Percentiles rank a stretch among this genome's conserved stretches.
Evolutionary conservation across 2,888 invertebrate genomes (phyloP).

Genomic region (Andrena bucephala): DNA sequence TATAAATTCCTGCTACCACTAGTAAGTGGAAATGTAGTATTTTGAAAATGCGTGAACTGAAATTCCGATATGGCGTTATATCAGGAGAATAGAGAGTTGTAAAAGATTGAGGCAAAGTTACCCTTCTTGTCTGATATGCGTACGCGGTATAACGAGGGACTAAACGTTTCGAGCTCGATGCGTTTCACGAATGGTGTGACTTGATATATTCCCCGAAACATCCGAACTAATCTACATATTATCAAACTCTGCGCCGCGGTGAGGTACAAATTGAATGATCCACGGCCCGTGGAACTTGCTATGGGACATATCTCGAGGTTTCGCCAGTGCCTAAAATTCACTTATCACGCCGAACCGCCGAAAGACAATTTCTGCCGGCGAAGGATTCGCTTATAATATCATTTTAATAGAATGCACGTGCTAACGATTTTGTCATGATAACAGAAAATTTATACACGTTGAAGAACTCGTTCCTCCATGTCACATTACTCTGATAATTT

Average conservation of each 20-base stretch:
- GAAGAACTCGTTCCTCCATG: neutral
- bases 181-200: constrained; percentile 28
- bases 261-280: constrained; percentile 69
- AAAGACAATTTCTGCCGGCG: constrained; percentile 49
- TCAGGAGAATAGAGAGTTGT: neutral
- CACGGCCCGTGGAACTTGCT: constrained; percentile 62
- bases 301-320: constrained; percentile 47
- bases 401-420: constrained; percentile 6
- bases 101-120: neutral
- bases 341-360: constrained; percentile 44
- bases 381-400: constrained; percentile 27
- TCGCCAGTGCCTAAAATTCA: constrained; percentile 57
- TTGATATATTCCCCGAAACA: constrained; percentile 56
- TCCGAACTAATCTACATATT: constrained; percentile 69
- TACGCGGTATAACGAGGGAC: constrained; percentile 13
- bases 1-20: no score
- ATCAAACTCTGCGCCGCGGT: constrained; percentile 58
- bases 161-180: constrained; percentile 46
- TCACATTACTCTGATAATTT: neutral
- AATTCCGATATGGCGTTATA: no score
- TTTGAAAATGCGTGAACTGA: no score
- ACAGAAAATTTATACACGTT: neutral
- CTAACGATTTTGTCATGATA: neutral
- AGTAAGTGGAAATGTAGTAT: no score
- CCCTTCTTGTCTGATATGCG: neutral